A percentile compares a stretch with the other conserved stretches of the same genome.
phyloP scores from a whole-genome alignment of 2,113 vertebrate genomes.

The Larimichthys polyactis region DNA sequence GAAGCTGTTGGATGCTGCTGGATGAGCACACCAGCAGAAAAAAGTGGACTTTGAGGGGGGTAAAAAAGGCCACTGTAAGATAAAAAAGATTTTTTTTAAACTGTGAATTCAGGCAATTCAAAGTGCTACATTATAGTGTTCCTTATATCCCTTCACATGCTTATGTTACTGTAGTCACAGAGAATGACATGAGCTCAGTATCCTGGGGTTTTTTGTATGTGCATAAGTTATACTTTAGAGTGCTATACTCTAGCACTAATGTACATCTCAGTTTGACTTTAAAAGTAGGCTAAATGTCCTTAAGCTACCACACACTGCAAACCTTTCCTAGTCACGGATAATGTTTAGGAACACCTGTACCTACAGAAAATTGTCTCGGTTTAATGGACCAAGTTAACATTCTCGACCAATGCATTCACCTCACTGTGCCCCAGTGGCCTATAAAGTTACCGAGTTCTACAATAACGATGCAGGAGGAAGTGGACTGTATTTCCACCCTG shows the following conservation, averaged over 20 bases:
- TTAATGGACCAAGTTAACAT: slow-evolving; percentile 46
- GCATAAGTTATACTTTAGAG: slow-evolving; percentile 4
- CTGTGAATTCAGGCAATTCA: neutral
- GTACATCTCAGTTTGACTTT: slow-evolving; percentile 3
- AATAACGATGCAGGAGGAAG: slow-evolving; percentile 52
- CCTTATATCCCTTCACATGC: neutral
- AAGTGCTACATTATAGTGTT: neutral
- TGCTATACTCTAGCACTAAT: neutral
- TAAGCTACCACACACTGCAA: slow-evolving; percentile 2
- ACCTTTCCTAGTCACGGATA: neutral
- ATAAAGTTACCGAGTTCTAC: slow-evolving; percentile 38
- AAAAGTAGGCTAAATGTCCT: neutral
- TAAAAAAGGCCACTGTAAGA: too few relatives aligned
- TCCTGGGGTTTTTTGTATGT: neutral
- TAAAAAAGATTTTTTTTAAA: too few relatives aligned
- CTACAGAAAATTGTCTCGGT: slow-evolving; percentile 13
- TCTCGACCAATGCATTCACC: slow-evolving; percentile 42
- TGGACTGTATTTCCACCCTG: slow-evolving; percentile 50
- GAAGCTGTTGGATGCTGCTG: too few relatives aligned
- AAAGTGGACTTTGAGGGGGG: too few relatives aligned
- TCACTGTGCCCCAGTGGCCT: slow-evolving; percentile 39
- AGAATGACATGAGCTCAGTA: neutral
- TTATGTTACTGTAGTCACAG: neutral
- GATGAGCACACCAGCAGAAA: too few relatives aligned
- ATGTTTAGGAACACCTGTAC: slow-evolving; percentile 42